These are phyloP conservation scores for Rhea americana DNA, from an alignment of 2,113 vertebrate species.

Conservation along the genomic window DNA sequence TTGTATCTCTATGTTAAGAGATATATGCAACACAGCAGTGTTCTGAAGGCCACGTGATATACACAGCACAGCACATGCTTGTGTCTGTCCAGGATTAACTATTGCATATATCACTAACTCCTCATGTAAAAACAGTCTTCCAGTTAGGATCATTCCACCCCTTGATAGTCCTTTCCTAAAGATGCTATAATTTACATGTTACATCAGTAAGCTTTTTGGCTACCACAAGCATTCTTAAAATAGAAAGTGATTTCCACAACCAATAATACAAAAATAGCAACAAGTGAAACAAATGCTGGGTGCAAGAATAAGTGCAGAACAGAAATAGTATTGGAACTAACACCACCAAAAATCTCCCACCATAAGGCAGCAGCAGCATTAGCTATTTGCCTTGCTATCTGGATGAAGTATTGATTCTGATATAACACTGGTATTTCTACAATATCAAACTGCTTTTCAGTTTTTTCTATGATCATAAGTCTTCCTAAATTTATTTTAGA, in stretches of 20 bases:
- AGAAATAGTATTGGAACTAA: not conserved
- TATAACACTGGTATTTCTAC: not conserved
- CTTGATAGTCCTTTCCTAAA: not conserved
- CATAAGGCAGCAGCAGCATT: not conserved
- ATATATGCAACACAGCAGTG: too few species aligned
- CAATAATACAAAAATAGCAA: not conserved
- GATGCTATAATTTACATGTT: not conserved
- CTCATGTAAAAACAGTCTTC: not conserved
- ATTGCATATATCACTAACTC: rapidly evolving
- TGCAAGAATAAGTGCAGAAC: rapidly evolving
- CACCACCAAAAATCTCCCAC: not conserved
- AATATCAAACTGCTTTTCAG: not conserved
- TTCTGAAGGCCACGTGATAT: not conserved
- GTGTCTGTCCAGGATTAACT: not conserved
- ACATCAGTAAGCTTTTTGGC: not conserved
- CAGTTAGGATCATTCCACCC: not conserved
- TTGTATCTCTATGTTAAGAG: not conserved
- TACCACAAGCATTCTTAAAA: not conserved
- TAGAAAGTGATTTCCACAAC: not conserved
- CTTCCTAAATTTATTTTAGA: too few species aligned
- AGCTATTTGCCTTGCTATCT: not conserved
- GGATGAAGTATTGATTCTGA: not conserved
- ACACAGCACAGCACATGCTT: not conserved
- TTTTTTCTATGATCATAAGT: not conserved
- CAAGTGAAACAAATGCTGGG: not conserved